Conservation (phyloP, 2,797 vertebrate species). For the Epinephelus coioides region DNA sequence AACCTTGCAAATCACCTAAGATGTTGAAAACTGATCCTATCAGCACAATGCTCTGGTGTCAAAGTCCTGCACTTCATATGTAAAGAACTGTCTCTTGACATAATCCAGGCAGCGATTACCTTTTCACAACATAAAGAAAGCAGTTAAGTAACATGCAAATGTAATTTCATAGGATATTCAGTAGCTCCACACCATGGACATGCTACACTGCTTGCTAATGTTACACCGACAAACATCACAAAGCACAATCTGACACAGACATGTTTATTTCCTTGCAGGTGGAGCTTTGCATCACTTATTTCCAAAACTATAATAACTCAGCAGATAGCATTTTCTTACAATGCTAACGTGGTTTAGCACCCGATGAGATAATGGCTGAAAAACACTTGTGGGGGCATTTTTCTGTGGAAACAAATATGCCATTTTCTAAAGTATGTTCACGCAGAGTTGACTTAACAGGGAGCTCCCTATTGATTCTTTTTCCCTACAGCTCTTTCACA, state of each 20-base stretch:
- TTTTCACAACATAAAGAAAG: too few relatives aligned
- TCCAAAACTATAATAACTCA: conserved; percentile 16
- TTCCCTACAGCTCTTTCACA: conserved; percentile 79
- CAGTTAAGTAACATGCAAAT: too few relatives aligned
- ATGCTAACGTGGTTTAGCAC: conserved; percentile 33
- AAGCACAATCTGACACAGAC: background rate
- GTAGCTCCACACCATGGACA: background rate
- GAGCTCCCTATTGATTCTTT: conserved; percentile 74
- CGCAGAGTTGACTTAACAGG: conserved; percentile 75
- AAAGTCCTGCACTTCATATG: too few relatives aligned
- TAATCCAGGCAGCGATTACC: too few relatives aligned
- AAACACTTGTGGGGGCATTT: conserved; percentile 55
- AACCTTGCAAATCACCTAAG: too few relatives aligned
- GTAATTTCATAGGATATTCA: too few relatives aligned
- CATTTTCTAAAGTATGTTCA: conserved; percentile 72
- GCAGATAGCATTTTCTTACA: conserved; percentile 28
- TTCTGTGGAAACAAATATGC: conserved; percentile 66
- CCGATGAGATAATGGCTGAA: conserved; percentile 69
- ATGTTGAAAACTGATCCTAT: too few relatives aligned
- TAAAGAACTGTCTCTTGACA: too few relatives aligned
- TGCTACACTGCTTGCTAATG: background rate
- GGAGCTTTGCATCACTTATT: conserved; percentile 38
- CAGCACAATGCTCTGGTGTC: too few relatives aligned
- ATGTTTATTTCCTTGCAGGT: conserved; percentile 18
- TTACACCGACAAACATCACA: background rate